These are phyloP conservation scores for Pelvicachromis taeniatus DNA, from an alignment of 2,113 vertebrate species.

Conservation along the genomic window DNA sequence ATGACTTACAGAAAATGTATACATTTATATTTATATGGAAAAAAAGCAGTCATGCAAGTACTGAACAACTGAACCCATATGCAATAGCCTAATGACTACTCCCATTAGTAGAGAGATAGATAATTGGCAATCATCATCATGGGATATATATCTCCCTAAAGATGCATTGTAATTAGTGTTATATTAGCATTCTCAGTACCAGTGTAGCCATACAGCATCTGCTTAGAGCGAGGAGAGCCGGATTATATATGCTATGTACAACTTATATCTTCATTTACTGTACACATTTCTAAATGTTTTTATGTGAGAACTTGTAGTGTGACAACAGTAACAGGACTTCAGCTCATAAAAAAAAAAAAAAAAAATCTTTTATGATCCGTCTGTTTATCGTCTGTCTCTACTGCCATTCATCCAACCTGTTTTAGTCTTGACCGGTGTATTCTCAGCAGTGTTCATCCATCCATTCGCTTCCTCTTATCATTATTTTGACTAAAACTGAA, in stretches of 20 bases:
- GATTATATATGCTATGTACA: neutral
- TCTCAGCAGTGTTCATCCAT: neutral
- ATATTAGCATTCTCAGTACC: neutral
- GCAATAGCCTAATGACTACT: neutral
- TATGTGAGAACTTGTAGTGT: neutral
- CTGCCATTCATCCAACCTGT: neutral
- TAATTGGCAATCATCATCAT: slow-evolving; percentile 4
- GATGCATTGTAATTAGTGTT: neutral
- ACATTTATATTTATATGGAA: neutral
- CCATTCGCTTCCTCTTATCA: no score
- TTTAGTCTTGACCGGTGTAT: neutral
- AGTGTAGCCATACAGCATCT: neutral
- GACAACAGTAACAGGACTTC: neutral
- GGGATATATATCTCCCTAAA: slow-evolving; percentile 11
- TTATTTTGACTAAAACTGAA: neutral
- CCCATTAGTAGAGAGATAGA: neutral
- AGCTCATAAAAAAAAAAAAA: neutral
- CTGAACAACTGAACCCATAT: neutral
- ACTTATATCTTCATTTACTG: neutral
- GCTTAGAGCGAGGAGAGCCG: neutral
- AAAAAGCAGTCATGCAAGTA: neutral
- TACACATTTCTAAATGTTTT: neutral
- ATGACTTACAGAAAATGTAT: neutral
- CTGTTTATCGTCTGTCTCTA: neutral
- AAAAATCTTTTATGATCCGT: neutral